These are phyloP conservation scores for Rhopalosiphum padi DNA, from an alignment of 1,140 invertebrate genomes.

Conservation along the genomic window DNA sequence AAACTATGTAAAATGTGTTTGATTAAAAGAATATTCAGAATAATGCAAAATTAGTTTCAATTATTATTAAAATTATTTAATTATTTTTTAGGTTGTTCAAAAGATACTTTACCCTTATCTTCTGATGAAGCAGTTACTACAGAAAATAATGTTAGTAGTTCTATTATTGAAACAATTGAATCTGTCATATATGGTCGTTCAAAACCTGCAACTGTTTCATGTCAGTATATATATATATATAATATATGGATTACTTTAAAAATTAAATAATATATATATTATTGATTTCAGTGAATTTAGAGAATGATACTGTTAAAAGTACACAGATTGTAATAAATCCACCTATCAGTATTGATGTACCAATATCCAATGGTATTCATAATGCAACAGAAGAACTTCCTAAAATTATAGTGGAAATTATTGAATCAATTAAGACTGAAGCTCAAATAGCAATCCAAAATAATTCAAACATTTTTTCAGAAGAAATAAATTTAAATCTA, in stretches of 20 bases:
- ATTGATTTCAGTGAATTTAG: not conserved
- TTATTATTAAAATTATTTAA: not conserved
- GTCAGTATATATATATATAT: not conserved
- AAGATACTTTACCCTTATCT: slow-evolving; percentile 31
- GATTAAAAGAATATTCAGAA: not conserved
- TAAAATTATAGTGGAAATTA: slow-evolving; percentile 44
- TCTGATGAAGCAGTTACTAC: not conserved
- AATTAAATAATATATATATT: not conserved
- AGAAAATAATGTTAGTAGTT: slow-evolving; percentile 51
- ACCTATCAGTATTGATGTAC: slow-evolving; percentile 32
- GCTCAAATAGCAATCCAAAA: slow-evolving; percentile 45
- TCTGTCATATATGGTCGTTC: slow-evolving; percentile 62
- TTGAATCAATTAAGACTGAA: slow-evolving; percentile 56
- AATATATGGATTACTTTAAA: not conserved
- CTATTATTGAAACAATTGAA: slow-evolving; percentile 63
- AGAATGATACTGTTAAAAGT: slow-evolving; percentile 15
- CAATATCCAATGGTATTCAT: slow-evolving; percentile 44
- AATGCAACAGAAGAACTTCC: slow-evolving; percentile 23
- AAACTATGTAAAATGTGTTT: not conserved
- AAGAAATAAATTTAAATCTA: slow-evolving; percentile 44
- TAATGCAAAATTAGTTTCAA: not conserved
- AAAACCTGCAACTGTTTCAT: not conserved
- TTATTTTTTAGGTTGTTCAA: slow-evolving; percentile 47
- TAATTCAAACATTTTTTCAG: slow-evolving; percentile 35
- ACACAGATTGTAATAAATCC: not conserved